Conservation (phyloP, 2,797 vertebrate species). For the Vireo griseus region DNA sequence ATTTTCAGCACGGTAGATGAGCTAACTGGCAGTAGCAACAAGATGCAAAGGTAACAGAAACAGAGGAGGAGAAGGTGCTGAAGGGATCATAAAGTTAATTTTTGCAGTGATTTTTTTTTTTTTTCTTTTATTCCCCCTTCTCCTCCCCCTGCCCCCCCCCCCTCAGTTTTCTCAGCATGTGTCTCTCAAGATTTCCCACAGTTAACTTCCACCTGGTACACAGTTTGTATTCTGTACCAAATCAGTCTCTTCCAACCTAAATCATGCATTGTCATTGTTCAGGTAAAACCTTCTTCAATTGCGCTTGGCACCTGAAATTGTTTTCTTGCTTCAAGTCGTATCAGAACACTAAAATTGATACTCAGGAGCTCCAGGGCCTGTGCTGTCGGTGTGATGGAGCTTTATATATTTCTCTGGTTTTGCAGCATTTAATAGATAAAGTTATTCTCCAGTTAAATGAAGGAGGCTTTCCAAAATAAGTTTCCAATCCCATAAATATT, state of each 20-base stretch:
- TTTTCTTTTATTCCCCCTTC: no score
- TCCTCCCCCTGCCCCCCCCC: no score
- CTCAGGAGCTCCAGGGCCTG: background rate
- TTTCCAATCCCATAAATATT: background rate
- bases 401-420: background rate
- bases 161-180: background rate
- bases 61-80: background rate
- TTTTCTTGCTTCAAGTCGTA: background rate
- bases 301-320: background rate
- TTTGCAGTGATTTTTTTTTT: background rate
- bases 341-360: background rate
- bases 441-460: constrained; percentile 1
- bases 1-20: background rate
- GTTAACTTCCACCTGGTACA: background rate
- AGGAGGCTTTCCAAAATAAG: background rate
- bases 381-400: background rate
- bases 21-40: background rate
- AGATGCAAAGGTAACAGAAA: background rate
- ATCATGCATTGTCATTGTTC: background rate
- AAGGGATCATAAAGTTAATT: background rate
- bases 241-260: background rate
- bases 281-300: background rate
- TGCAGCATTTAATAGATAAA: background rate
- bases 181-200: background rate
- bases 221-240: background rate